phyloP scores from a whole-genome alignment of 2,888 invertebrate species.

The Cynaeus angustus region DNA sequence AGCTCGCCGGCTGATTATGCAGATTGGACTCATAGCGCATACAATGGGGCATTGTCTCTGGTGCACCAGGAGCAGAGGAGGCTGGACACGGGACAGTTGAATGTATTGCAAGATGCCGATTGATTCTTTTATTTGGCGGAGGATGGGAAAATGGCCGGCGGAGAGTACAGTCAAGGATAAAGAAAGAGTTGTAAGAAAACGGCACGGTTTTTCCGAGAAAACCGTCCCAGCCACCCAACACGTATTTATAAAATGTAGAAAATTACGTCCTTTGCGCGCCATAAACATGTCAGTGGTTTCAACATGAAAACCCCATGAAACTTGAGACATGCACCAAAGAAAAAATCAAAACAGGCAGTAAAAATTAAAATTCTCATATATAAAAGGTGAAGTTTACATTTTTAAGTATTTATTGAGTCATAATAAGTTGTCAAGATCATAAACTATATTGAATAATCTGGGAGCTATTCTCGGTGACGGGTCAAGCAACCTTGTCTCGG shows the following conservation, averaged over 20 bases:
- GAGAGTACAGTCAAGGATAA: slow-evolving; percentile 17
- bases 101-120: slow-evolving; percentile 47
- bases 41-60: slow-evolving; percentile 56
- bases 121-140: slow-evolving; percentile 48
- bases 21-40: slow-evolving; percentile 55
- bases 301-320: slow-evolving; percentile 57
- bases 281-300: slow-evolving; percentile 56
- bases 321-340: slow-evolving; percentile 52
- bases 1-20: slow-evolving; percentile 54
- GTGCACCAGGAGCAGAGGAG: slow-evolving; percentile 40
- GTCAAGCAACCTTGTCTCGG: slow-evolving; percentile 58
- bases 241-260: slow-evolving; percentile 29
- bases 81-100: slow-evolving; percentile 48
- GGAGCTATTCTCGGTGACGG: slow-evolving; percentile 65
- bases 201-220: slow-evolving; percentile 9
- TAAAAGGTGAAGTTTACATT: slow-evolving; percentile 65
- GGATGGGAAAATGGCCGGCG: slow-evolving; percentile 35
- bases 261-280: slow-evolving; percentile 41
- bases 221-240: slow-evolving; percentile 24
- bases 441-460: slow-evolving; percentile 69
- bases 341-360: slow-evolving; percentile 57
- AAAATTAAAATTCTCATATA: slow-evolving; percentile 68
- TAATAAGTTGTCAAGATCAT: slow-evolving; percentile 70
- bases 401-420: slow-evolving; percentile 70
- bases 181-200: neutral